These are phyloP conservation scores for Alexandromys fortis DNA, from an alignment of 2,113 vertebrate genomes.

Conservation along the genomic window DNA sequence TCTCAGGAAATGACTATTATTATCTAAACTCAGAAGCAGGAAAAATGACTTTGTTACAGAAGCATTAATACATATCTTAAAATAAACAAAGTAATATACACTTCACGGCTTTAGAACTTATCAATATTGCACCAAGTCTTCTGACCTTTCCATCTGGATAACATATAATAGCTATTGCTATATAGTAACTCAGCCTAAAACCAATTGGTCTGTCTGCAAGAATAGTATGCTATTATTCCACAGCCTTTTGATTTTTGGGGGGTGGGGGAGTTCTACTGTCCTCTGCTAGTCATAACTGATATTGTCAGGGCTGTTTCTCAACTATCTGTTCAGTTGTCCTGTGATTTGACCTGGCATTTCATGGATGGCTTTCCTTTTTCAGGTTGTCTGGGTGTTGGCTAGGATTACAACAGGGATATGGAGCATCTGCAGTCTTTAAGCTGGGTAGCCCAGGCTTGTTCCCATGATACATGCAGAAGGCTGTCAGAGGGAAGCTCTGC, in stretches of 20 bases:
- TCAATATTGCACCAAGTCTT: background rate
- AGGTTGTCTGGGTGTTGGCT: background rate
- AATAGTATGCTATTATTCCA: background rate
- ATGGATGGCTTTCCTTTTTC: background rate
- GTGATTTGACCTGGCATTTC: background rate
- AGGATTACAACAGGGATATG: background rate
- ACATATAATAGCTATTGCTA: background rate
- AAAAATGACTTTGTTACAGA: background rate
- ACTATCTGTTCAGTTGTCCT: background rate
- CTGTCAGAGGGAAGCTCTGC: background rate
- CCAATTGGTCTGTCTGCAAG: background rate
- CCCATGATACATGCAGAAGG: background rate
- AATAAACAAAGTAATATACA: background rate
- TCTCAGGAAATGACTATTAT: background rate
- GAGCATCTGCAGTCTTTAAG: background rate
- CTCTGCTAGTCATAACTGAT: background rate
- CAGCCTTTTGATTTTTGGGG: background rate
- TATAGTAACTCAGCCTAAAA: background rate
- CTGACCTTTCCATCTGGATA: background rate
- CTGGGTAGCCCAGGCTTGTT: background rate
- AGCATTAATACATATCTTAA: background rate
- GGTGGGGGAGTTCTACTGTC: accelerated
- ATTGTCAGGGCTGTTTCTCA: background rate
- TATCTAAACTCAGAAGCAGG: background rate
- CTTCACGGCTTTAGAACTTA: background rate